A percentile compares a stretch with the other conserved stretches of the same genome.
phyloP scores from a whole-genome alignment of 1,140 invertebrate genomes.

The Megalopta genalis region DNA sequence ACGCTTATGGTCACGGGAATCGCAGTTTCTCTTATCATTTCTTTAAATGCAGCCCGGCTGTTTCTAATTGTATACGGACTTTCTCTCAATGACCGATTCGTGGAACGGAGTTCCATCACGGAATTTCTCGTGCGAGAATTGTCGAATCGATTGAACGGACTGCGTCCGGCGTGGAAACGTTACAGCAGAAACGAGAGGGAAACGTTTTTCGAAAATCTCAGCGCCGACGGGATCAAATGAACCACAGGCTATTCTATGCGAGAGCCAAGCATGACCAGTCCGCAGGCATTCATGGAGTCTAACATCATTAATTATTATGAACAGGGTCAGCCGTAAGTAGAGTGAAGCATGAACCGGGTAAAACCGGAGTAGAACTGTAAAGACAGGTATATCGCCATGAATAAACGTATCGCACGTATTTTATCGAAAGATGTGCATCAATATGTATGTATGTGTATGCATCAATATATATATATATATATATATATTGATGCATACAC shows the following conservation, averaged over 20 bases:
- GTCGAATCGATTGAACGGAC: too few species aligned
- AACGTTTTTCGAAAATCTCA: background rate
- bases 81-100: background rate
- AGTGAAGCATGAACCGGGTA: constrained; percentile 52
- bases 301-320: constrained; percentile 64
- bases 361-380: constrained; percentile 38
- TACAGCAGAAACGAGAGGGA: background rate
- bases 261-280: constrained; percentile 47
- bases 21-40: background rate
- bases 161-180: too few species aligned
- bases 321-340: constrained; percentile 66
- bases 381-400: constrained; percentile 22
- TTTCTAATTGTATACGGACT: background rate
- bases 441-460: too few species aligned
- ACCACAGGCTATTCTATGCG: constrained; percentile 10
- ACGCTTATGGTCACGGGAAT: too few species aligned
- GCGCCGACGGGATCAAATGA: background rate
- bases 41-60: background rate
- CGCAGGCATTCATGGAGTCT: constrained; percentile 43
- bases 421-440: too few species aligned
- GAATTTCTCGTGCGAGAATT: too few species aligned
- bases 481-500: too few species aligned
- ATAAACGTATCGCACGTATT: background rate
- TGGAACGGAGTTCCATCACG: too few species aligned
- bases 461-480: too few species aligned